A percentile compares a stretch with the other conserved stretches of the same genome.
Evolutionary conservation across 1,140 invertebrate species (phyloP).

Genomic region (Araneus ventricosus): DNA sequence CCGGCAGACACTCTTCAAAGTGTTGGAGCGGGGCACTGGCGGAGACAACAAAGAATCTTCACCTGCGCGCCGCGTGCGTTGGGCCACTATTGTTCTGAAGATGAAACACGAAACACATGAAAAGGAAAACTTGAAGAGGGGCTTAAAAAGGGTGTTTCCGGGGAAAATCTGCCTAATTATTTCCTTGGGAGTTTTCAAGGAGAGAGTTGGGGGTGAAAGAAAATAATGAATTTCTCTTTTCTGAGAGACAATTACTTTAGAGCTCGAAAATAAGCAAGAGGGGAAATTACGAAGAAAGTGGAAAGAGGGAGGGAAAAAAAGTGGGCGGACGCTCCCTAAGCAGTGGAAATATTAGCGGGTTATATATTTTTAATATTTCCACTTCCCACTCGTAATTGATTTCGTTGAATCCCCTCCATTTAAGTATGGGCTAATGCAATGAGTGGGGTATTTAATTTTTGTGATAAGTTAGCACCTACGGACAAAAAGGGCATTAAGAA

Average conservation of each 20-base stretch:
- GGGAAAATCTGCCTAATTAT: constrained; percentile 71
- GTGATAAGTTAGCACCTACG: background rate
- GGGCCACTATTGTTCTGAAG: constrained; percentile 3
- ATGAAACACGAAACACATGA: background rate
- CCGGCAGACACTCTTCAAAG: too few species aligned
- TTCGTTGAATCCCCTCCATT: background rate
- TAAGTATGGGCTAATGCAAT: background rate
- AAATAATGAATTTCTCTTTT: constrained; percentile 64
- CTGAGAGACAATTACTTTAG: constrained; percentile 61
- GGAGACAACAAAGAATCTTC: background rate
- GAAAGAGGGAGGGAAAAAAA: background rate
- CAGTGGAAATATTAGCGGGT: constrained; percentile 1
- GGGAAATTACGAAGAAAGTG: constrained; percentile 47
- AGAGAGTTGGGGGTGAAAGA: constrained; percentile 25
- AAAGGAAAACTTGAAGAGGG: constrained; percentile 60
- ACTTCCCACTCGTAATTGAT: constrained; percentile 18
- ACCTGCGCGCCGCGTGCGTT: background rate
- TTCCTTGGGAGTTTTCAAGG: constrained; percentile 62
- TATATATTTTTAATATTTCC: background rate
- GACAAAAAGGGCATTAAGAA: background rate
- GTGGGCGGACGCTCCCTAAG: background rate
- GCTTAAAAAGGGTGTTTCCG: constrained; percentile 59
- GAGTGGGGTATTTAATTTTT: background rate
- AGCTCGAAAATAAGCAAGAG: constrained; percentile 10
- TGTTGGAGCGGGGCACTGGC: background rate